Percentiles rank a stretch among this genome's conserved stretches.
Evolutionary conservation across 2,113 vertebrate genomes (phyloP).

Genomic region (Oplegnathus fasciatus): DNA sequence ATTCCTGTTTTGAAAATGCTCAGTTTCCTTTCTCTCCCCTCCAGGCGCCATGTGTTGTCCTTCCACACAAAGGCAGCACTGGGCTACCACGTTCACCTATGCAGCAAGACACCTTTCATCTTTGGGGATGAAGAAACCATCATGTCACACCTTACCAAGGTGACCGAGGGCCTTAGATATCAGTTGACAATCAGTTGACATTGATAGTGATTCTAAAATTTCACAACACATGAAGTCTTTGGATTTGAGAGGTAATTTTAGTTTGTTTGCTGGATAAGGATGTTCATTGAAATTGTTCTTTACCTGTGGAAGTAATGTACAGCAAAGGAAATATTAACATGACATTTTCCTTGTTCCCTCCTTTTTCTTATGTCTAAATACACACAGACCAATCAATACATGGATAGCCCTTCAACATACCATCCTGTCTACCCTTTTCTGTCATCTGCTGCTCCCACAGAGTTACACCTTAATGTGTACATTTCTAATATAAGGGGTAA

Average conservation of each 20-base stretch:
- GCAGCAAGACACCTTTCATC: conserved; percentile 87
- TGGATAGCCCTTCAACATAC: neutral
- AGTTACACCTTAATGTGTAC: neutral
- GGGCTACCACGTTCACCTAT: conserved; percentile 89
- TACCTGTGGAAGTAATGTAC: neutral
- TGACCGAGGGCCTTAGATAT: conserved; percentile 55
- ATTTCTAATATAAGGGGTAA: neutral
- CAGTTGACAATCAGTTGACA: neutral
- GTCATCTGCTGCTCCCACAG: neutral
- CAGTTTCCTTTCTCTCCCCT: conserved; percentile 1
- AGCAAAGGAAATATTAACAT: neutral
- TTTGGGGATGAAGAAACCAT: conserved; percentile 91
- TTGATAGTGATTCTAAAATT: neutral
- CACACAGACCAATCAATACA: neutral
- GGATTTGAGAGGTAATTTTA: neutral
- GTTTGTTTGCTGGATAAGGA: neutral
- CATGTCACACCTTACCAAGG: conserved; percentile 88
- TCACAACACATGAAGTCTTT: neutral
- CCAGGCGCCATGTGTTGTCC: conserved; percentile 89
- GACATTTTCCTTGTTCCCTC: neutral
- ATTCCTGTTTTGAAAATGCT: neutral
- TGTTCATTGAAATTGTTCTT: neutral
- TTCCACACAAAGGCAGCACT: conserved; percentile 80
- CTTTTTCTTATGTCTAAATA: neutral
- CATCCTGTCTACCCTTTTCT: neutral